Conservation (phyloP, 2,113 vertebrate species). For the Lepidothrix coronata region DNA sequence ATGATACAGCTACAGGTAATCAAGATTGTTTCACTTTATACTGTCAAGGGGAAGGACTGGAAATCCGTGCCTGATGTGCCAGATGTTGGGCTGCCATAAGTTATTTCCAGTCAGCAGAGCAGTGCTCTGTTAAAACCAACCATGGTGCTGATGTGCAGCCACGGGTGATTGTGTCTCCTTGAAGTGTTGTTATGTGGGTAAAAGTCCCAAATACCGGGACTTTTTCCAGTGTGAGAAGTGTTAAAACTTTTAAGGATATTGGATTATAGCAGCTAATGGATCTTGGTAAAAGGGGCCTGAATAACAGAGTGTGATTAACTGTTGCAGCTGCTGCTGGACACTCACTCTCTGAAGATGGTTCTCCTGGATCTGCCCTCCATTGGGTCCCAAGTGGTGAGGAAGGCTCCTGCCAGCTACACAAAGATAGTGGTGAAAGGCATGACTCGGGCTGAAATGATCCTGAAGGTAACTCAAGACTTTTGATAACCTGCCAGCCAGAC, state of each 20-base stretch:
- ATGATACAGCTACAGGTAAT: neutral
- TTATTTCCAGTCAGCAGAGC: neutral
- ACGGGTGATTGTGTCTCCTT: neutral
- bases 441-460: constrained; percentile 99
- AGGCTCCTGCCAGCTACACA: constrained; percentile 97
- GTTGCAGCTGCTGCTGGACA: constrained; percentile 92
- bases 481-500: constrained; percentile 54
- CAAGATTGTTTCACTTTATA: neutral
- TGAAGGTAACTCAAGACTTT: constrained; percentile 85
- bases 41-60: neutral
- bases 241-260: neutral
- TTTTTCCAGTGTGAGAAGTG: neutral
- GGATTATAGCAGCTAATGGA: neutral
- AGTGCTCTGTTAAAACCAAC: neutral
- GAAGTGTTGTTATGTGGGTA: neutral
- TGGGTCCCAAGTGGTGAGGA: constrained; percentile 95
- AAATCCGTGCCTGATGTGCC: neutral
- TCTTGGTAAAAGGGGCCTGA: neutral
- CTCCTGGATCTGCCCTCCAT: constrained; percentile 96
- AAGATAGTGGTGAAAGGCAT: constrained; percentile 99
- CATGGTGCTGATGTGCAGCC: fast-evolving
- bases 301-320: neutral
- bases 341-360: constrained; percentile 97
- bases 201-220: neutral
- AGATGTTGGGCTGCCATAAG: neutral